Conservation (phyloP, 2,888 invertebrate species). For the Galerucella calmariensis region DNA sequence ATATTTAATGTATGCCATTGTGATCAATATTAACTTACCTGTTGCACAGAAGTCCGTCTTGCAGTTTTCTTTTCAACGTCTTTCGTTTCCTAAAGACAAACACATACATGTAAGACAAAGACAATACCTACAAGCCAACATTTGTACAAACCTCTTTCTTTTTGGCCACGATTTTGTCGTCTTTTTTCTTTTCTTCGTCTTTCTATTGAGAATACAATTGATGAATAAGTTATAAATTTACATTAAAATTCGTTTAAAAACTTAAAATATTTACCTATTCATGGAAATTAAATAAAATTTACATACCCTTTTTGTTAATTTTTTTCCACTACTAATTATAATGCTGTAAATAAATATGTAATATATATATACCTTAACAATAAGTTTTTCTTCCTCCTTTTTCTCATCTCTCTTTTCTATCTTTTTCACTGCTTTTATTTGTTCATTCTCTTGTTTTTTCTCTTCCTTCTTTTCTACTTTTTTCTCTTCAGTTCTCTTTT, state of each 20-base stretch:
- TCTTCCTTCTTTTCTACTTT: constrained; percentile 58
- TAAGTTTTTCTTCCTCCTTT: constrained; percentile 49
- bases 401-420: constrained; percentile 58
- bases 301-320: background rate
- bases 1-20: background rate
- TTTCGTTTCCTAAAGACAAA: constrained; percentile 66
- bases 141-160: constrained; percentile 56
- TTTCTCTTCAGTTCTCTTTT: constrained; percentile 59
- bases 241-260: background rate
- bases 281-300: background rate
- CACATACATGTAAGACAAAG: constrained; percentile 43
- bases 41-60: constrained; percentile 60
- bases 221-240: constrained; percentile 1
- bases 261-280: background rate
- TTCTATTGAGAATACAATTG: constrained; percentile 41
- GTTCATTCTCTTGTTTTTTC: constrained; percentile 49
- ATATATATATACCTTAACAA: constrained; percentile 38
- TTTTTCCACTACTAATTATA: background rate
- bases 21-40: constrained; percentile 52
- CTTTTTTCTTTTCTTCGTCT: constrained; percentile 60
- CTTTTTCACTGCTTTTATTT: constrained; percentile 48
- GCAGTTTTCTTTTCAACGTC: constrained; percentile 68
- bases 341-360: background rate
- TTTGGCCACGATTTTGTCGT: constrained; percentile 59
- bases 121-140: constrained; percentile 40